Evolutionary conservation across 2,888 invertebrate species (phyloP), one percentile per base, ranked within the genome.

Genomic region (Cynaeus angustus): DNA sequence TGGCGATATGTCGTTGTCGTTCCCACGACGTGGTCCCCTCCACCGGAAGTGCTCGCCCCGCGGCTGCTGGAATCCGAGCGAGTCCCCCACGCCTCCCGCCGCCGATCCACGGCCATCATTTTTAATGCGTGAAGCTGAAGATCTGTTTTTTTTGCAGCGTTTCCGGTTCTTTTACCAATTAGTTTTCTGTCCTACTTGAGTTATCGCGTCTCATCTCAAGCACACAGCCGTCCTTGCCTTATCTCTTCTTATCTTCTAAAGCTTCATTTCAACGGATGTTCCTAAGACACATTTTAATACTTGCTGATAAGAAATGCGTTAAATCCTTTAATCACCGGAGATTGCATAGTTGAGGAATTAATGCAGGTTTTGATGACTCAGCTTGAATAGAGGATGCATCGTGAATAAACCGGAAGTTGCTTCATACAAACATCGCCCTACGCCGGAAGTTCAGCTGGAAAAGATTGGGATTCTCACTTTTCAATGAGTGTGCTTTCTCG

Each of bases 91-190:
- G 50, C 55, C 62, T 76, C 77, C 76, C 74, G 69, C 75, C 75
- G 71, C 74, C 71, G 37, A 38, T 53, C 66, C 48, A 58, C 66
- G 41, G 45, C 14, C 59, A 70, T 71, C 74, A 72, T 77, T 76
- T 75, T 76, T 72, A 78, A 77, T 76, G 78, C 79, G 78, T 79
- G 75, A 77, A 78, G 77, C 71, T 28, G 74, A 75, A 76, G 75
- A 74, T 77, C 68, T 74, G 66, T 76, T 79, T 81, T n/a, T 21
- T 81, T 81, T 80, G 77, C 78, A 77, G 65, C 80, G 73, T 81
- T 81, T 81, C 81, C 81, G 81, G 78, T 80, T 80, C 79, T 81
- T 81, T 81, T 80, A 78, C 79, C 80, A 79, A 80, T 80, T 80
- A 80, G 79, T 78, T 78, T 50, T 77, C 77, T 76, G 77, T 76